Evolutionary conservation across 2,888 invertebrate species (phyloP).

Genomic region (Gandaritis pyraliata): DNA sequence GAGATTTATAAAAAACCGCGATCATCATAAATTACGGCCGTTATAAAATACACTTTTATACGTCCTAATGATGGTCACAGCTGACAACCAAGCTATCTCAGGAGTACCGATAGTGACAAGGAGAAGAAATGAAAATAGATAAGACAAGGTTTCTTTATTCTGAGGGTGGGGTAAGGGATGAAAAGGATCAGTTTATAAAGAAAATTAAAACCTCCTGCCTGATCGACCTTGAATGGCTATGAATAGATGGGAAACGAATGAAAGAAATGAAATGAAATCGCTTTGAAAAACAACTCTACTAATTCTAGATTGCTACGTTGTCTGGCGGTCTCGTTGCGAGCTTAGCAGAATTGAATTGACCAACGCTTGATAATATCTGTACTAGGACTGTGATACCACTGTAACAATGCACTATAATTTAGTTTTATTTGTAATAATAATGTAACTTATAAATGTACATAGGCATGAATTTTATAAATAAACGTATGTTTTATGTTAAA

Average conservation of each 20-base stretch:
- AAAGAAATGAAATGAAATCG: slow-evolving; percentile 15
- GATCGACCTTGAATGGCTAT: slow-evolving; percentile 12
- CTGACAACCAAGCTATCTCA: background rate
- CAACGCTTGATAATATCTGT: slow-evolving; percentile 41
- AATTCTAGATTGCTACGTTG: slow-evolving; percentile 18
- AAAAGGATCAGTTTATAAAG: slow-evolving; percentile 20
- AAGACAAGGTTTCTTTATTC: too few species aligned
- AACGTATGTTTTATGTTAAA: slow-evolving; percentile 43
- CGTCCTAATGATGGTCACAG: background rate
- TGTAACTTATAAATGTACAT: slow-evolving; percentile 69
- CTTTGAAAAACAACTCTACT: slow-evolving; percentile 23
- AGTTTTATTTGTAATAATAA: slow-evolving; percentile 58
- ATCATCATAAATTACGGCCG: background rate
- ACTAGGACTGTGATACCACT: slow-evolving; percentile 76
- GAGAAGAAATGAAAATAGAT: slow-evolving; percentile 3
- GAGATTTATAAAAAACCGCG: background rate
- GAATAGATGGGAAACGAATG: slow-evolving; percentile 13
- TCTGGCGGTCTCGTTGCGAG: slow-evolving; percentile 29
- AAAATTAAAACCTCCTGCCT: slow-evolving; percentile 24
- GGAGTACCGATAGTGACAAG: background rate
- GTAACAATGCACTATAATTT: slow-evolving; percentile 62
- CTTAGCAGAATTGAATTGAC: slow-evolving; percentile 34
- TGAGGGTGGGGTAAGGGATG: slow-evolving; percentile 3
- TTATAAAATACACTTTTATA: background rate
- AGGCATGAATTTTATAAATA: slow-evolving; percentile 62